phyloP scores from a whole-genome alignment of 2,797 vertebrate species.

The Pygocentrus nattereri region DNA sequence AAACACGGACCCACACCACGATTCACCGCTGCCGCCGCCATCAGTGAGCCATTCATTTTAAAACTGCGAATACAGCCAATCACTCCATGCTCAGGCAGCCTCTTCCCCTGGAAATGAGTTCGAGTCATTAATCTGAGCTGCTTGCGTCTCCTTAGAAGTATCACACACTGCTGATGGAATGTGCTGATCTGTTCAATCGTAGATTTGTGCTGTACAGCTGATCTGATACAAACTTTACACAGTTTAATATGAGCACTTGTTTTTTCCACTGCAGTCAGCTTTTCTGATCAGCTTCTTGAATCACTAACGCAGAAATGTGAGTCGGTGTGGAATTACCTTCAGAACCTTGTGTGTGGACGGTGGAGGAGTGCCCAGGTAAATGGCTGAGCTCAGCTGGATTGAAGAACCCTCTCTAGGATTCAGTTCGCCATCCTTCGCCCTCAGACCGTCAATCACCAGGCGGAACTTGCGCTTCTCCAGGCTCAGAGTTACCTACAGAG shows the following conservation, averaged over 20 bases:
- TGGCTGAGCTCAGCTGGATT: constrained; percentile 73
- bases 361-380: constrained; percentile 84
- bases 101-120: constrained; percentile 75
- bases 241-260: no score
- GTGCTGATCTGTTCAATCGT: no score
- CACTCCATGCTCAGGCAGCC: constrained; percentile 87
- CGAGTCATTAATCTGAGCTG: no score
- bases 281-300: no score
- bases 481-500: constrained; percentile 83
- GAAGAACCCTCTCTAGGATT: constrained; percentile 70
- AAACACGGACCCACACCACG: constrained; percentile 84
- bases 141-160: no score
- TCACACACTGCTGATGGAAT: no score
- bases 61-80: constrained; percentile 90
- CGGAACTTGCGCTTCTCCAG: constrained; percentile 78
- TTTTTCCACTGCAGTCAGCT: no score
- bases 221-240: no score
- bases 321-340: constrained; percentile 69
- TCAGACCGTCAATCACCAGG: constrained; percentile 88
- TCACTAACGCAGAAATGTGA: no score
- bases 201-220: not conserved
- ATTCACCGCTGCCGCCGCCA: constrained; percentile 77
- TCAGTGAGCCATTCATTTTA: constrained; percentile 80
- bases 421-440: constrained; percentile 80
- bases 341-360: constrained; percentile 70